Percentiles rank a stretch among this genome's conserved stretches.
Evolutionary conservation across 1,140 invertebrate genomes (phyloP).

Genomic region (Phortica variegata): DNA sequence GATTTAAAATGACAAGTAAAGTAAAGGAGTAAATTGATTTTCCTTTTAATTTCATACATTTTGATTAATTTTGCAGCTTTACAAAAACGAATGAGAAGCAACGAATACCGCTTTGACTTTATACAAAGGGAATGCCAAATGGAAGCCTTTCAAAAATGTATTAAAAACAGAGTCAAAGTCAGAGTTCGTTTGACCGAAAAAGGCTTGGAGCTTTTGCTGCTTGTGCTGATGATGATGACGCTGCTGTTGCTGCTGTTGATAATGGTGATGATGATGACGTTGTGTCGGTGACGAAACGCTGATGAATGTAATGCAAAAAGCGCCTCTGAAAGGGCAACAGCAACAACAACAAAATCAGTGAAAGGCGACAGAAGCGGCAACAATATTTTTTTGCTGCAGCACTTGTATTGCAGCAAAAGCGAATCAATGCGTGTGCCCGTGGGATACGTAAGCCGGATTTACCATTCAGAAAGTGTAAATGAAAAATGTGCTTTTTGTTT

Average conservation of each 20-base stretch:
- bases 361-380: not conserved
- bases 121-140: conserved; percentile 53
- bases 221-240: not conserved
- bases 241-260: no score
- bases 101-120: conserved; percentile 34
- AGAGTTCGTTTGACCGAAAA: conserved; percentile 10
- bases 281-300: no score
- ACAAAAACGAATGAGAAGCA: conserved; percentile 26
- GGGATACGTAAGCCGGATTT: conserved; percentile 56
- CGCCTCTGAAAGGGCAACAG: no score
- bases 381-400: conserved; percentile 1
- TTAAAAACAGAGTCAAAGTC: conserved; percentile 15
- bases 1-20: no score
- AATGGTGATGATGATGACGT: no score
- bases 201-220: not conserved
- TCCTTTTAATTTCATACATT: conserved; percentile 45
- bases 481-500: no score
- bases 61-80: conserved; percentile 41
- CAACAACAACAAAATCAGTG: no score
- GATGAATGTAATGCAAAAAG: no score
- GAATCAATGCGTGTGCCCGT: conserved; percentile 52
- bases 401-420: conserved; percentile 28
- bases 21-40: conserved; percentile 15
- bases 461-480: conserved; percentile 56
- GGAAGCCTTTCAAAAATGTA: conserved; percentile 34